A percentile compares a stretch with the other conserved stretches of the same genome.
Evolutionary conservation across 2,797 vertebrate genomes (phyloP).

Genomic region (Hippoglossus hippoglossus): DNA sequence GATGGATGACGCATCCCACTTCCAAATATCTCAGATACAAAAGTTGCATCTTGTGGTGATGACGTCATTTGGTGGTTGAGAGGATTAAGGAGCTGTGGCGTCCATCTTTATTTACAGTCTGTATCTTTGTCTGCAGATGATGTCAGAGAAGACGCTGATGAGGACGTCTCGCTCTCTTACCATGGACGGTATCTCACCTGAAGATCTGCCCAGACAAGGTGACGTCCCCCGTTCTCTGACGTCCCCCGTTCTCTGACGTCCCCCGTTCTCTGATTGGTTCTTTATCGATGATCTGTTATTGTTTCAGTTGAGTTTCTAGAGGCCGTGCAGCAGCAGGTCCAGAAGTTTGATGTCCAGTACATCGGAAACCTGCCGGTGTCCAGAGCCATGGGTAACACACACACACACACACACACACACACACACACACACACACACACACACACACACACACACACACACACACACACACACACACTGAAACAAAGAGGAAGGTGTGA

Average conservation of each 20-base stretch:
- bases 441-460: neutral
- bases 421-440: neutral
- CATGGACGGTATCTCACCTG: slow-evolving; percentile 88
- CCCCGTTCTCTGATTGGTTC: slow-evolving; percentile 13
- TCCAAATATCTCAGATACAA: no score
- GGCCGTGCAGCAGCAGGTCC: slow-evolving; percentile 86
- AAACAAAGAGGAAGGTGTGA: neutral
- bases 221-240: slow-evolving; percentile 18
- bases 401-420: neutral
- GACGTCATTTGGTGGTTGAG: no score
- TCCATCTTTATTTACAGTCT: no score
- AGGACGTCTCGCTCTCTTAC: slow-evolving; percentile 81
- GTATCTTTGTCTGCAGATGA: slow-evolving; percentile 78
- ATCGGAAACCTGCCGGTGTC: slow-evolving; percentile 91
- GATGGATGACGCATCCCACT: no score
- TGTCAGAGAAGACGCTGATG: slow-evolving; percentile 85
- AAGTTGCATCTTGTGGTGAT: no score
- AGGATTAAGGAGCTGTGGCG: no score
- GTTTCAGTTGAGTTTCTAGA: slow-evolving; percentile 90
- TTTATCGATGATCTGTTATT: neutral
- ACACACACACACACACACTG: neutral
- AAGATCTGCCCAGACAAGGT: slow-evolving; percentile 92
- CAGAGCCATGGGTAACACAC: slow-evolving; percentile 90
- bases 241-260: neutral
- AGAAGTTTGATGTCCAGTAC: slow-evolving; percentile 92